phyloP scores from a whole-genome alignment of 2,113 vertebrate species.

The Passerina amoena region DNA sequence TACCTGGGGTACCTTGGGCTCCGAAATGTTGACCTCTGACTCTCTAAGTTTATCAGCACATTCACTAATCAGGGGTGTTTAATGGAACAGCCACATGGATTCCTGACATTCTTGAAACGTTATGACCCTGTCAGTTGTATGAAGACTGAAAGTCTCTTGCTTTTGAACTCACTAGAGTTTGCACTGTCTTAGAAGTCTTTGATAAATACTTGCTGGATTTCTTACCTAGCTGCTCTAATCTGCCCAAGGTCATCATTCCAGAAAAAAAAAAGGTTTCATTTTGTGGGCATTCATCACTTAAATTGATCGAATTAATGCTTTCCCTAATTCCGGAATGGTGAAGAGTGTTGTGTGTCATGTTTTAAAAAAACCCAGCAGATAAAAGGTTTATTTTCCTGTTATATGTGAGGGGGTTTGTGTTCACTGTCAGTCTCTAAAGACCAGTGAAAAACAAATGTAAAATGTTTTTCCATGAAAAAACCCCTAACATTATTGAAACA shows the following conservation, averaged over 20 bases:
- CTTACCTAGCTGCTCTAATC: constrained; percentile 57
- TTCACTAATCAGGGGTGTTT: constrained; percentile 75
- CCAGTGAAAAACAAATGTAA: background rate
- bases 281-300: constrained; percentile 24
- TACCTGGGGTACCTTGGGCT: constrained; percentile 68
- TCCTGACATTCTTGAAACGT: constrained; percentile 70
- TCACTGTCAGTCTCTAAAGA: background rate
- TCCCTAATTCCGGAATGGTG: background rate
- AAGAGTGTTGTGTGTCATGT: background rate
- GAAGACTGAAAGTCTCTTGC: constrained; percentile 66
- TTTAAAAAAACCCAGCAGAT: background rate
- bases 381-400: constrained; percentile 14
- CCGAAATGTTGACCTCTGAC: constrained; percentile 62
- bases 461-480: background rate
- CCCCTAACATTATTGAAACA: background rate
- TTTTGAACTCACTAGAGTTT: constrained; percentile 67
- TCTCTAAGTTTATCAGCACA: constrained; percentile 65
- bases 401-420: background rate
- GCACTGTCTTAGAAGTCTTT: constrained; percentile 60
- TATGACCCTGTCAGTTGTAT: constrained; percentile 68
- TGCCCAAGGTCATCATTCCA: constrained; percentile 26
- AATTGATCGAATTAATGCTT: constrained; percentile 4
- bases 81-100: constrained; percentile 70
- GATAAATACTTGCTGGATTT: constrained; percentile 68
- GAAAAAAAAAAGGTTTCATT: background rate